Evolutionary conservation across 2,113 vertebrate genomes (phyloP).

Genomic region (Thermophis baileyi): DNA sequence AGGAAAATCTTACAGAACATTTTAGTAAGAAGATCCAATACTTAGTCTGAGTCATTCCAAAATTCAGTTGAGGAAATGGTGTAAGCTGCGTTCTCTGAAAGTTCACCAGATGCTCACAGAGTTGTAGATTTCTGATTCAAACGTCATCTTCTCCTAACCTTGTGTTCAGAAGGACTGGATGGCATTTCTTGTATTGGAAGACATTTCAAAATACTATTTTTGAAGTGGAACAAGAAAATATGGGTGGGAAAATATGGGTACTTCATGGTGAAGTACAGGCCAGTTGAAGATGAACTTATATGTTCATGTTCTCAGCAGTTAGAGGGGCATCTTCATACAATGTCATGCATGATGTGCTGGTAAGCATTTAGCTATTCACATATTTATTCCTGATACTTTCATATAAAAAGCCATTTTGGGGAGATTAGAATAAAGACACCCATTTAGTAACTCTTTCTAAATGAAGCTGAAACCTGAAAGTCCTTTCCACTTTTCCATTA

Average conservation of each 20-base stretch:
- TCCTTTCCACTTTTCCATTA: neutral
- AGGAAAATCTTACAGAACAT: neutral
- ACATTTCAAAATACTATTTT: neutral
- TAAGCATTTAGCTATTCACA: neutral
- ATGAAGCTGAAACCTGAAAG: neutral
- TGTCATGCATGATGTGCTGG: neutral
- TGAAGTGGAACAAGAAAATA: neutral
- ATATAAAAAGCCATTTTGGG: neutral
- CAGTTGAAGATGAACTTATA: neutral
- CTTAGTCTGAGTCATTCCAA: neutral
- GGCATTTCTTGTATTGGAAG: neutral
- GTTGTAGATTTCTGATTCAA: neutral
- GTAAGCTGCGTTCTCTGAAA: neutral
- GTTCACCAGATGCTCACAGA: neutral
- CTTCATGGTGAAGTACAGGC: neutral
- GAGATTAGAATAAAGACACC: neutral
- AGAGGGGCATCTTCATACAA: neutral
- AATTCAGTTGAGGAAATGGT: neutral
- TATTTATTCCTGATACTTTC: neutral
- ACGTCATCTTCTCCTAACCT: neutral
- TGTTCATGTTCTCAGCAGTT: neutral
- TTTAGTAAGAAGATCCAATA: neutral
- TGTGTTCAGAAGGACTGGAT: neutral
- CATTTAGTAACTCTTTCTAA: slow-evolving; percentile 2
- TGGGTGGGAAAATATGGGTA: too few relatives aligned